Percentiles rank a stretch among this genome's conserved stretches.
phyloP scores from a whole-genome alignment of 2,797 vertebrate species.

The Serranus cabrilla region DNA sequence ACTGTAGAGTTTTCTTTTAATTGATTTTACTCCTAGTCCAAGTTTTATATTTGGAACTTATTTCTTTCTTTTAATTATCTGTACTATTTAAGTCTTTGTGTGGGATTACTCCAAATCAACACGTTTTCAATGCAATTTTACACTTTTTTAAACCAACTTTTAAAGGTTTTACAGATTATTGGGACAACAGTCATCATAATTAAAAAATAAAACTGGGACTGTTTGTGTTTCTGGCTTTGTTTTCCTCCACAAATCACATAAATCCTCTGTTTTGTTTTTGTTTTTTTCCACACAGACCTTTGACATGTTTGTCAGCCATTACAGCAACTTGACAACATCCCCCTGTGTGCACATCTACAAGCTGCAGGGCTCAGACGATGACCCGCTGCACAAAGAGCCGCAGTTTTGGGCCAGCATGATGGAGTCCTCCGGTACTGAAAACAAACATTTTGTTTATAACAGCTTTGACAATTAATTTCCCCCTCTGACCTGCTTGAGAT shows the following conservation, averaged over 20 bases:
- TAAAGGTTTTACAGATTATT: background rate
- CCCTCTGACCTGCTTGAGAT: background rate
- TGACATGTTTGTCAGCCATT: conserved; percentile 97
- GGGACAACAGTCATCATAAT: background rate
- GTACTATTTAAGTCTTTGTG: too few relatives aligned
- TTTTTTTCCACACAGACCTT: conserved; percentile 87
- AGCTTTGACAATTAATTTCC: background rate
- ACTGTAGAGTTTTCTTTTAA: too few relatives aligned
- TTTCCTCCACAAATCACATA: background rate
- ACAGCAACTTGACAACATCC: conserved; percentile 92
- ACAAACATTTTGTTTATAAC: conserved; percentile 7
- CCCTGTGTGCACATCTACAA: conserved; percentile 96
- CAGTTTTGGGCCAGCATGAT: conserved; percentile 98
- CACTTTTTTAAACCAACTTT: background rate
- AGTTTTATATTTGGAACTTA: too few relatives aligned
- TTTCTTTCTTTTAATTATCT: too few relatives aligned
- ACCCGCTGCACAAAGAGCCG: conserved; percentile 91
- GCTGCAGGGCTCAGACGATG: conserved; percentile 85
- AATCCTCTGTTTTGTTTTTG: background rate
- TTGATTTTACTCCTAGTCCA: too few relatives aligned
- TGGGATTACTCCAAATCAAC: background rate
- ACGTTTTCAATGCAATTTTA: background rate
- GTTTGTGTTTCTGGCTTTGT: background rate
- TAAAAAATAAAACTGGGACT: background rate
- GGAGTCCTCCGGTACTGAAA: conserved; percentile 90